phyloP scores from a whole-genome alignment of 1,140 invertebrate genomes.

The Lithobius niger region DNA sequence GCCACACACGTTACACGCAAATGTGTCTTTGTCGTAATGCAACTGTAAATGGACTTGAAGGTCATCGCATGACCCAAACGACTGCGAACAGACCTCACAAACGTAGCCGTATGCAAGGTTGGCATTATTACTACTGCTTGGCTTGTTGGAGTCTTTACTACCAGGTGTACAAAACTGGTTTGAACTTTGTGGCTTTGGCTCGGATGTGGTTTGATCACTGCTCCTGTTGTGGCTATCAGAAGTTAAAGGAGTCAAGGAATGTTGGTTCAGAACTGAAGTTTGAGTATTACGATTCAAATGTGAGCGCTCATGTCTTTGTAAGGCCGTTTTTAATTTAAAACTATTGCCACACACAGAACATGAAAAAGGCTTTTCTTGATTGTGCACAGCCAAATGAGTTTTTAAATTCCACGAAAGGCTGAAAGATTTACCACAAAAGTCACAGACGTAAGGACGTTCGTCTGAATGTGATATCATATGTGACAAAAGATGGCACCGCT shows the following conservation, averaged over 20 bases:
- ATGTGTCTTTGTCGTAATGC: background rate
- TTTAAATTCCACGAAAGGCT: slow-evolving; percentile 21
- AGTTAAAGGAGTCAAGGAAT: background rate
- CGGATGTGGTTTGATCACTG: background rate
- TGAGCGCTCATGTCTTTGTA: background rate
- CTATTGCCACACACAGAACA: slow-evolving; percentile 52
- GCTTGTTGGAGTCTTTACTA: background rate
- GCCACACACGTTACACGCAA: slow-evolving; percentile 65
- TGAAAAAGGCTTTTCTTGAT: slow-evolving; percentile 41
- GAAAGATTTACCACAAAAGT: slow-evolving; percentile 19
- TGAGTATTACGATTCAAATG: background rate
- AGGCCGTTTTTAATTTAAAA: slow-evolving; percentile 30
- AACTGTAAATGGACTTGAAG: background rate
- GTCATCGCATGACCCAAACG: too few species aligned
- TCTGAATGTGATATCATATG: slow-evolving; percentile 58
- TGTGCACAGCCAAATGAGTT: slow-evolving; percentile 2
- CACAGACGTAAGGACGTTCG: slow-evolving; percentile 52
- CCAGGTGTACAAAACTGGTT: background rate
- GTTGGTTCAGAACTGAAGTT: background rate
- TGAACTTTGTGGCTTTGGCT: background rate
- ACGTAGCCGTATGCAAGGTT: too few species aligned
- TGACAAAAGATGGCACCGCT: slow-evolving; percentile 53
- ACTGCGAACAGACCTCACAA: too few species aligned
- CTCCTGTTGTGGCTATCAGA: background rate
- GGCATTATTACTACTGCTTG: background rate